Conservation (phyloP, 1,140 invertebrate species). For the Lerema accius region DNA sequence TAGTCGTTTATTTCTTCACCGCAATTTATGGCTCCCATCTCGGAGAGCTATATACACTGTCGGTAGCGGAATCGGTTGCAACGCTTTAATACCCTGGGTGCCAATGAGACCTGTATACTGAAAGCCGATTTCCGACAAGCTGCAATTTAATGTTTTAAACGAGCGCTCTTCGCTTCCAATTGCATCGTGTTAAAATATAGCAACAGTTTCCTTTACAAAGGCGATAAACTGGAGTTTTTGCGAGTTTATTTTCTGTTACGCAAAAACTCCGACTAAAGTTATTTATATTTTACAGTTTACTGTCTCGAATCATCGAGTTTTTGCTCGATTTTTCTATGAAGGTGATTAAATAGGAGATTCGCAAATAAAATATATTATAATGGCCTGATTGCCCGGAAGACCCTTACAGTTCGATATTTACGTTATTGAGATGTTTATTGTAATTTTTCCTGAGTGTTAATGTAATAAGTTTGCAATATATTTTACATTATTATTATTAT, state of each 20-base stretch:
- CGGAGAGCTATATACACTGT: not conserved
- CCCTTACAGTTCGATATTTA: not conserved
- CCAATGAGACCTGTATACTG: constrained; percentile 5
- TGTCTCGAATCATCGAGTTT: too few species aligned
- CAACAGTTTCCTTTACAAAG: not conserved
- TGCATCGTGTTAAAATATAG: too few species aligned
- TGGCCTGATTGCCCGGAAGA: not conserved
- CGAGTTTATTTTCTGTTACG: too few species aligned
- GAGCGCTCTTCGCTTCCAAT: too few species aligned
- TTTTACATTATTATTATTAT: too few species aligned
- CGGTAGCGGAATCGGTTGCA: constrained; percentile 7
- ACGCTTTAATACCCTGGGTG: constrained; percentile 17
- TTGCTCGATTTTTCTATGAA: not conserved
- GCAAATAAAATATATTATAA: not conserved
- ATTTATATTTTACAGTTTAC: too few species aligned
- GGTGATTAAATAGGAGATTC: not conserved
- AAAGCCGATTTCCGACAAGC: not conserved
- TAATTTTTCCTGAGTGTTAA: too few species aligned
- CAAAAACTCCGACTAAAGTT: too few species aligned
- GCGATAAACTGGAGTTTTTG: too few species aligned
- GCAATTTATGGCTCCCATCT: constrained; percentile 3
- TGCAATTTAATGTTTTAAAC: not conserved
- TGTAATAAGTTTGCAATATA: too few species aligned
- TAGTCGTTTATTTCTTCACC: constrained; percentile 1
- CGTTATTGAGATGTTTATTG: too few species aligned